phyloP scores from a whole-genome alignment of 2,888 invertebrate species.

The Girardia tigrina region DNA sequence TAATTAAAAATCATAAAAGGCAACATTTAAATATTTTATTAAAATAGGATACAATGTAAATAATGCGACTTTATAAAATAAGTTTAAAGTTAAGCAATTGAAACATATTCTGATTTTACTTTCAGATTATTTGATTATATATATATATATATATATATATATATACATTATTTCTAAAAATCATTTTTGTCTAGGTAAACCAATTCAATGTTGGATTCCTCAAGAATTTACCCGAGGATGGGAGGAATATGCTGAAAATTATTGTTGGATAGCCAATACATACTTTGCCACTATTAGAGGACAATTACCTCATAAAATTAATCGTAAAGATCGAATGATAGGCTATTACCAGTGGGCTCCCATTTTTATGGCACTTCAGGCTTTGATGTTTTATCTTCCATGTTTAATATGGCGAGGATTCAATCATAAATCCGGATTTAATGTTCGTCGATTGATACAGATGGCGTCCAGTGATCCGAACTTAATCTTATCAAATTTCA shows the following conservation, averaged over 20 bases:
- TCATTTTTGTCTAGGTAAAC: too few relatives aligned
- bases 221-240: constrained; percentile 53
- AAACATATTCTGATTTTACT: too few relatives aligned
- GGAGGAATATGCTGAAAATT: constrained; percentile 53
- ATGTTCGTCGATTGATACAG: constrained; percentile 46
- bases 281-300: constrained; percentile 49
- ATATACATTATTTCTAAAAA: too few relatives aligned
- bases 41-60: too few relatives aligned
- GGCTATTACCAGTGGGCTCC: constrained; percentile 51
- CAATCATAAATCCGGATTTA: constrained; percentile 52
- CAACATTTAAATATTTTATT: too few relatives aligned
- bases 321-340: constrained; percentile 33
- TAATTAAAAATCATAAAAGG: too few relatives aligned
- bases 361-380: constrained; percentile 49
- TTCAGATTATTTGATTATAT: too few relatives aligned
- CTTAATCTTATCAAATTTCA: constrained; percentile 30
- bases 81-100: too few relatives aligned
- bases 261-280: constrained; percentile 54
- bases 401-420: constrained; percentile 52
- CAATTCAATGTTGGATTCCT: constrained; percentile 51
- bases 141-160: too few relatives aligned
- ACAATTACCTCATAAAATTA: constrained; percentile 44
- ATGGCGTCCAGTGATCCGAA: constrained; percentile 41
- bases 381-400: constrained; percentile 52
- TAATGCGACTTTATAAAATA: too few relatives aligned